These are phyloP conservation scores for Heloderma charlesbogerti DNA, from an alignment of 2,113 vertebrate species.

Conservation along the genomic window DNA sequence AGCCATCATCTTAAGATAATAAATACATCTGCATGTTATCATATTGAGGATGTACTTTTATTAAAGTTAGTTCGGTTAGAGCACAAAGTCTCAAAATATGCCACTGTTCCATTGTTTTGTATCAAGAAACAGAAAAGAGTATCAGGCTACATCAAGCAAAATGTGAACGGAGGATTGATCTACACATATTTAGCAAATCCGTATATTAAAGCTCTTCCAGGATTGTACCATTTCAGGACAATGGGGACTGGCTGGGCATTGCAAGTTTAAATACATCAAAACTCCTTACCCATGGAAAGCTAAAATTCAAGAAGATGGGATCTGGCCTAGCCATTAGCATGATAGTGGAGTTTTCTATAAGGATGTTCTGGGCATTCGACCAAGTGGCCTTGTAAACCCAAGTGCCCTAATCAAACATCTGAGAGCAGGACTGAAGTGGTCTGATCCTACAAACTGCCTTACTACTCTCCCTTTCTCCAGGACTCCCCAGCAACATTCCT, in stretches of 20 bases:
- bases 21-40: not conserved
- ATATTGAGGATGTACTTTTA: slow-evolving; percentile 17
- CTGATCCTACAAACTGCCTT: too few relatives aligned
- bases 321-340: not conserved
- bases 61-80: not conserved
- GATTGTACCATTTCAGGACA: not conserved
- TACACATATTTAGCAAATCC: not conserved
- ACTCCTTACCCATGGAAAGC: not conserved
- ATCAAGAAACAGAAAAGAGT: not conserved
- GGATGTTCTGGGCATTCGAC: not conserved
- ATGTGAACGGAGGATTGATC: not conserved
- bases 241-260: not conserved
- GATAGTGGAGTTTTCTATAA: not conserved
- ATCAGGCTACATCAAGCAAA: slow-evolving; percentile 5
- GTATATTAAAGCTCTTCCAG: not conserved
- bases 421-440: too few relatives aligned
- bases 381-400: too few relatives aligned
- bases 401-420: too few relatives aligned
- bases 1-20: not conserved
- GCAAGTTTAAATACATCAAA: not conserved
- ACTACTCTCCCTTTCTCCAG: too few relatives aligned
- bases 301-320: not conserved
- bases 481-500: too few relatives aligned
- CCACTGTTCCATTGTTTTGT: not conserved
- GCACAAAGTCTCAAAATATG: too few relatives aligned